These are phyloP conservation scores for Cyphomyrmex costatus DNA, from an alignment of 1,140 invertebrate species.

Conservation along the genomic window DNA sequence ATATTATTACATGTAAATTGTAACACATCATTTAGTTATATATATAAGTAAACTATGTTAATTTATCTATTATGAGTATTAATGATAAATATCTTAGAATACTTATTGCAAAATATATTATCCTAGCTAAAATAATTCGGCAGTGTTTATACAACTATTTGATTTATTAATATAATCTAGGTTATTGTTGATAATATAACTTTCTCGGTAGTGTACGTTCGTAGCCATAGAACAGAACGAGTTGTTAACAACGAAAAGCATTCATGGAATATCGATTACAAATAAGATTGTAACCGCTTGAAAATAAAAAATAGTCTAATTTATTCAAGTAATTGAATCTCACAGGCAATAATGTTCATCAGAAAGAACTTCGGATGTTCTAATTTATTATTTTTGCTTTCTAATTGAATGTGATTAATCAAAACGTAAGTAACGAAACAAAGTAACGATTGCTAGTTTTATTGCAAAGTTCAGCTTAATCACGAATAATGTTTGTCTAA, in stretches of 20 bases:
- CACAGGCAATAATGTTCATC: not conserved
- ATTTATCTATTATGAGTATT: too few species aligned
- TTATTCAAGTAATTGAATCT: constrained; percentile 10
- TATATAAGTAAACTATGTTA: too few species aligned
- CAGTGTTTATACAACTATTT: too few species aligned
- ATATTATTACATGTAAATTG: too few species aligned
- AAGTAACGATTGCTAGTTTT: not conserved
- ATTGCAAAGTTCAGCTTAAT: not conserved
- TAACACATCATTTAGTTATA: too few species aligned
- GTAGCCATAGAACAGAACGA: not conserved
- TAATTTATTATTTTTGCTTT: not conserved
- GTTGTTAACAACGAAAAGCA: not conserved
- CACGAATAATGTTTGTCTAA: not conserved
- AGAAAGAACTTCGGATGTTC: not conserved
- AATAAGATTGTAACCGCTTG: not conserved
- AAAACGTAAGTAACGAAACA: not conserved
- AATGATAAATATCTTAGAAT: too few species aligned
- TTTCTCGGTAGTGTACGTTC: constrained; percentile 14
- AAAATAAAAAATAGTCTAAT: not conserved
- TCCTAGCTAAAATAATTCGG: too few species aligned
- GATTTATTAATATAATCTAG: too few species aligned
- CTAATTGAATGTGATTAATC: not conserved
- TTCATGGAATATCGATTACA: too few species aligned
- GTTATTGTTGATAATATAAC: too few species aligned
- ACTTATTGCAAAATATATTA: too few species aligned